Evolutionary conservation across 2,888 invertebrate genomes (phyloP).

Genomic region (Eupithecia tripunctaria): DNA sequence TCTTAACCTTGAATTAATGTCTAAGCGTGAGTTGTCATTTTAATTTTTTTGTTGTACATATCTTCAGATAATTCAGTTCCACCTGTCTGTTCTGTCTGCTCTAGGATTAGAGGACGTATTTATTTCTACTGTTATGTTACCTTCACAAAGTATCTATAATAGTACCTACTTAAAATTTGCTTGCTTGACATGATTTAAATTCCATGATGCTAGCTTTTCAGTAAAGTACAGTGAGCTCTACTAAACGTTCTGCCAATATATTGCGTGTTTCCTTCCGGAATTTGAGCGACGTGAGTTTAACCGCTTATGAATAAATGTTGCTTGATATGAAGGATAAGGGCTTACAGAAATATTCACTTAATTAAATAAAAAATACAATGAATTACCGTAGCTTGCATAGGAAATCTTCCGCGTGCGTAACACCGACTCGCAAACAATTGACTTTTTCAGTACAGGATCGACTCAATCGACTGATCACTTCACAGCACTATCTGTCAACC

Average conservation of each 20-base stretch:
- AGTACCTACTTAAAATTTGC: neutral
- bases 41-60: slow-evolving; percentile 20
- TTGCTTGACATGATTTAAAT: neutral
- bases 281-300: neutral
- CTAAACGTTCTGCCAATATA: neutral
- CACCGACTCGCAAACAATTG: slow-evolving; percentile 52
- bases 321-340: neutral
- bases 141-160: neutral
- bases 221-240: neutral
- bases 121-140: slow-evolving; percentile 10
- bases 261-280: neutral
- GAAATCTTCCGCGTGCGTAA: slow-evolving; percentile 53
- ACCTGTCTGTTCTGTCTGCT: slow-evolving; percentile 17
- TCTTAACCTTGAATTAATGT: slow-evolving; percentile 41
- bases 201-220: neutral
- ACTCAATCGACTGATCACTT: slow-evolving; percentile 37
- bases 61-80: slow-evolving; percentile 13
- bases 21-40: slow-evolving; percentile 20
- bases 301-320: neutral
- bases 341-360: neutral
- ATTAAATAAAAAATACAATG: neutral
- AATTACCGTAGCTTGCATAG: neutral
- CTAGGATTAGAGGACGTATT: neutral
- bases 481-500: slow-evolving; percentile 52
- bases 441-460: slow-evolving; percentile 52